Percentiles rank a stretch among this genome's conserved stretches.
phyloP scores from a whole-genome alignment of 2,113 vertebrate genomes.

The Odontesthes bonariensis region DNA sequence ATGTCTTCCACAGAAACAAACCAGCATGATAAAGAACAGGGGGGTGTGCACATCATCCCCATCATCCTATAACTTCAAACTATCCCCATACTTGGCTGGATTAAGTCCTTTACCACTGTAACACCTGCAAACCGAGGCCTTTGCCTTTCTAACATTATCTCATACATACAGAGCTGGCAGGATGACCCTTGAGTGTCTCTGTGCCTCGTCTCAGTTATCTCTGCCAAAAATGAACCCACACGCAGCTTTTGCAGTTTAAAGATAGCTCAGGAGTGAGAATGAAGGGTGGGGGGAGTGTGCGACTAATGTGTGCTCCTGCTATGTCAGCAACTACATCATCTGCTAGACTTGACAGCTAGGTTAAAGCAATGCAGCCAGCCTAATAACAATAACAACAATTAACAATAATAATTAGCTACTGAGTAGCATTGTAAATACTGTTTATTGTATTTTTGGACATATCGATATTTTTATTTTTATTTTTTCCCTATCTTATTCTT shows the following conservation, averaged over 20 bases:
- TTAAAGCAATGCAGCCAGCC: constrained; percentile 38
- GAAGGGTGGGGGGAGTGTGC: constrained; percentile 20
- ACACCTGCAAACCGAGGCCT: constrained; percentile 1
- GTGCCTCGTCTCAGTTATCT: constrained; percentile 64
- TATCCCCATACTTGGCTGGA: neutral
- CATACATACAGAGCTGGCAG: constrained; percentile 27
- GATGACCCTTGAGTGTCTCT: constrained; percentile 50
- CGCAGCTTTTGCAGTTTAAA: constrained; percentile 71
- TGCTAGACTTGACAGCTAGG: constrained; percentile 59
- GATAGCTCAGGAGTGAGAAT: constrained; percentile 61
- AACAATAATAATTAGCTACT: no score
- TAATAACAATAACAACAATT: no score
- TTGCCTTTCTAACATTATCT: constrained; percentile 31
- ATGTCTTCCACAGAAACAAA: neutral
- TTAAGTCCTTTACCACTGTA: neutral
- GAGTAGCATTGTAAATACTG: no score
- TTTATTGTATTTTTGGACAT: no score
- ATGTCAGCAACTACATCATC: constrained; percentile 48
- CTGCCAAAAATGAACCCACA: constrained; percentile 66
- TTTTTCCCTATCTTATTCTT: no score
- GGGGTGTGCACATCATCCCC: neutral
- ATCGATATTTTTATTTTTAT: no score
- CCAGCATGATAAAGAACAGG: constrained; percentile 6
- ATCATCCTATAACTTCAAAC: neutral
- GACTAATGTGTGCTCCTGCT: constrained; percentile 18